These are phyloP conservation scores for Gastrophysa polygoni DNA, from an alignment of 2,888 invertebrate species.

Conservation along the genomic window DNA sequence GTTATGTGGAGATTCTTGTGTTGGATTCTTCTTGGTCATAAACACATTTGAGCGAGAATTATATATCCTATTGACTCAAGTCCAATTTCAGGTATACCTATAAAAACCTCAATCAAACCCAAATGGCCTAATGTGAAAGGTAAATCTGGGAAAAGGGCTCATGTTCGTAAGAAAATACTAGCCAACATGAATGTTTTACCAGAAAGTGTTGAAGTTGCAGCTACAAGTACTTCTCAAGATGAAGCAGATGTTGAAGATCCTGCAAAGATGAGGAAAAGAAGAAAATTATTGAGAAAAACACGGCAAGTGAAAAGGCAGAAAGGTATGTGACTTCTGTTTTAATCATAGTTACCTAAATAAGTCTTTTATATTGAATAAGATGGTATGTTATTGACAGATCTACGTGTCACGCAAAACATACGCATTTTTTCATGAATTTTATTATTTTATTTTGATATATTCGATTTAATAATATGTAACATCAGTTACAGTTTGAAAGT, in stretches of 20 bases:
- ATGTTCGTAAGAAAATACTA: slow-evolving; percentile 61
- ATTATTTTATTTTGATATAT: too few species aligned
- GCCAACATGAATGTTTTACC: slow-evolving; percentile 56
- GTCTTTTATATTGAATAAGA: too few species aligned
- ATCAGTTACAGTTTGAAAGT: too few species aligned
- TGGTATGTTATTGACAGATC: too few species aligned
- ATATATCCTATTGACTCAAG: too few species aligned
- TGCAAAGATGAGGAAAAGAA: slow-evolving; percentile 53
- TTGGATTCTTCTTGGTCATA: too few species aligned
- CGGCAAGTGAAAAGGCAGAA: slow-evolving; percentile 65
- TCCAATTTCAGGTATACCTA: slow-evolving; percentile 42
- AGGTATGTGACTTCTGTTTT: slow-evolving; percentile 36
- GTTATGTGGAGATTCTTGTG: too few species aligned
- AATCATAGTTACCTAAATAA: too few species aligned
- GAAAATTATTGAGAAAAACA: slow-evolving; percentile 67
- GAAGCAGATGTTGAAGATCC: slow-evolving; percentile 62
- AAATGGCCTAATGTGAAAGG: slow-evolving; percentile 37
- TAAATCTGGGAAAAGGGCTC: slow-evolving; percentile 61
- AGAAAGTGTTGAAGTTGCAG: slow-evolving; percentile 61
- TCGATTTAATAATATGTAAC: too few species aligned
- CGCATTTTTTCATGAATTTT: too few species aligned
- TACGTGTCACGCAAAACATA: too few species aligned
- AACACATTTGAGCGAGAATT: too few species aligned
- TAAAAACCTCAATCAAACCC: slow-evolving; percentile 43
- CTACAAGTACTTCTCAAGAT: slow-evolving; percentile 59